Evolutionary conservation across 2,113 vertebrate genomes (phyloP).

Genomic region (Albula glossodonta): DNA sequence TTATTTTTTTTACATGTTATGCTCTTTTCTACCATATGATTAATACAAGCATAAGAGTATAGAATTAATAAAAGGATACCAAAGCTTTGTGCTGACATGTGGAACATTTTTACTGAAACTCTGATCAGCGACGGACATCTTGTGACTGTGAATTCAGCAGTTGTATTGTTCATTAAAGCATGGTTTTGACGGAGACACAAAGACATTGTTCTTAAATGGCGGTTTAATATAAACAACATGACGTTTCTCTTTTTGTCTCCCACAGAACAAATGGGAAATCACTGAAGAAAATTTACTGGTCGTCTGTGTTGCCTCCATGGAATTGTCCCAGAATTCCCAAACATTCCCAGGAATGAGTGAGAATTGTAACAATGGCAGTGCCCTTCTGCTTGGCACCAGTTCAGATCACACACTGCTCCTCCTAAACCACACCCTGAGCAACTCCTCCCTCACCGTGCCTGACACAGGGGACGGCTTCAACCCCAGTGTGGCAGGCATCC

Average conservation of each 20-base stretch:
- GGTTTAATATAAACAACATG: too few species aligned
- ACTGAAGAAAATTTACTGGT: constrained; percentile 6
- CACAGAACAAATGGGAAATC: constrained; percentile 23
- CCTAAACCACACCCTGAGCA: constrained; percentile 25
- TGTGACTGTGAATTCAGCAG: background rate
- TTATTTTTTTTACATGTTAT: too few species aligned
- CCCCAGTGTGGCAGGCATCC: constrained; percentile 73
- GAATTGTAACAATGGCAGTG: constrained; percentile 32
- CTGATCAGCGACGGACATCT: background rate
- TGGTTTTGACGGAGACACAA: background rate
- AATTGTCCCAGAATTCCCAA: constrained; percentile 47
- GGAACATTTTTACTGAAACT: background rate
- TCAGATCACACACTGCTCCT: background rate
- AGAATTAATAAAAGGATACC: background rate
- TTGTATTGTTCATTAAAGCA: background rate
- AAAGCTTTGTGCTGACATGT: background rate
- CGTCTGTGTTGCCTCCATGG: constrained; percentile 41
- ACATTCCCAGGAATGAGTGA: constrained; percentile 27
- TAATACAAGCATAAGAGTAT: background rate
- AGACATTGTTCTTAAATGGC: too few species aligned
- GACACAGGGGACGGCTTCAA: constrained; percentile 37
- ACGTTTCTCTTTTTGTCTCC: background rate
- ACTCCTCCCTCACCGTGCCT: constrained; percentile 50
- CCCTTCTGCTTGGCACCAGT: background rate
- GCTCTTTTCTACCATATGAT: background rate